Base-by-base conservation (phyloP, 2,797 vertebrate genomes). In the Enoplosus armatus region DNA sequence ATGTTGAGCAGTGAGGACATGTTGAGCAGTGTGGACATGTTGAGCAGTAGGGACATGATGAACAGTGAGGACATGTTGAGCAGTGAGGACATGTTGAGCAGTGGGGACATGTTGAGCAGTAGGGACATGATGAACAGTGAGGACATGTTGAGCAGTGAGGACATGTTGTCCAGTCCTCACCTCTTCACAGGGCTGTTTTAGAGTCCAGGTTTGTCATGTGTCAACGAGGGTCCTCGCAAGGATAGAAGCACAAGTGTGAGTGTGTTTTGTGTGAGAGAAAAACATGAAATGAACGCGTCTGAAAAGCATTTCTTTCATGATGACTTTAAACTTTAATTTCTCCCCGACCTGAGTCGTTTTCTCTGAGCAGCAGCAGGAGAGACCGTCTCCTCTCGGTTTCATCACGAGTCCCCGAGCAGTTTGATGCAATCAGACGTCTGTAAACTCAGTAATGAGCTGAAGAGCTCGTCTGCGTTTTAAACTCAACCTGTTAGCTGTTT, bases 401-500 rank as follows among this genome's bases (percentile, higher is more conserved):
- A 67, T 69, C 72, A 72, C 1, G 26, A 15, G 14, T 62, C 62
- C 62, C 14, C 1, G 4, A 72, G 83, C 71, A 24, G 12, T 45
- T 72, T 26, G 51, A 72, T 50, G 71, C 58, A 68, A 65, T 54
- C 62, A 50, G 7, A 33, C 29, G 0, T 33, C 29, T 6, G 5
- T 15, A 16, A 20, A 62, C 29, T 56, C 41, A 8, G 39, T 31
- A 33, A 58, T 14, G 55, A 80, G 48, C 50, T 14, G 14, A 63
- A 41, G 18, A 15, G 51, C 47, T 26, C 16, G 22, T 27, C 3
- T 48, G 18, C 6, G 41, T 18, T 61, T n/a, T n/a, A n/a, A n/a
- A n/a, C n/a, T n/a, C n/a, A n/a, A n/a, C n/a, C n/a, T n/a, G n/a
- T n/a, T n/a, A n/a, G n/a, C n/a, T n/a, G n/a, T n/a, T n/a, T n/a